A percentile compares a stretch with the other conserved stretches of the same genome.
phyloP scores from a whole-genome alignment of 1,140 invertebrate species.

The Conopomorpha cramerella region DNA sequence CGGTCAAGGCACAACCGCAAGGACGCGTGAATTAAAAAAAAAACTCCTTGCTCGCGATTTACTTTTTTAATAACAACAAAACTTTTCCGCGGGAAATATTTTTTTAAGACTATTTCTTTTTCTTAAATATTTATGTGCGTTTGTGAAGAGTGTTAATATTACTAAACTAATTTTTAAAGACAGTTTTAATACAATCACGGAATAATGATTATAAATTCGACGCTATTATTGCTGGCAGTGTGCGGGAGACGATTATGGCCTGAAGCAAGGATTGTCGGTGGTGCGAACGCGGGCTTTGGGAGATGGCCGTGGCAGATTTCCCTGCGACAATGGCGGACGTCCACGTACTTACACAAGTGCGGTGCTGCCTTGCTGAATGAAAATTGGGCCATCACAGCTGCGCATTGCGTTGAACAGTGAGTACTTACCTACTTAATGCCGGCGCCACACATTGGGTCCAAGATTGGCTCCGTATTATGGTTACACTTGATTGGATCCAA shows the following conservation, averaged over 20 bases:
- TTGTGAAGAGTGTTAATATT: too few relatives aligned
- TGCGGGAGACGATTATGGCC: constrained; percentile 84
- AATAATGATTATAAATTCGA: constrained; percentile 61
- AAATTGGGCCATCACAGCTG: constrained; percentile 96
- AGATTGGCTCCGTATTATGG: too few relatives aligned
- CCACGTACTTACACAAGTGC: constrained; percentile 91
- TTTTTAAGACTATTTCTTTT: too few relatives aligned
- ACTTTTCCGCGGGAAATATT: background rate
- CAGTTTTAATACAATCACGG: background rate
- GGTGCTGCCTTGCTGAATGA: constrained; percentile 92
- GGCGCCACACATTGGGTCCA: constrained; percentile 1
- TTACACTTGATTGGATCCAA: too few relatives aligned
- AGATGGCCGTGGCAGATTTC: constrained; percentile 95
- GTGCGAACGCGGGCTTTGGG: constrained; percentile 79
- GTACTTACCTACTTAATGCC: constrained; percentile 14
- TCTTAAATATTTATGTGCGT: too few relatives aligned
- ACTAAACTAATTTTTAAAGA: constrained; percentile 5
- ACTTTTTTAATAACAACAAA: background rate
- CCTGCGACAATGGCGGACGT: constrained; percentile 85
- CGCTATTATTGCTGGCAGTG: constrained; percentile 69
- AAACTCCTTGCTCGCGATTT: background rate
- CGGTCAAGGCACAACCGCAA: constrained; percentile 34
- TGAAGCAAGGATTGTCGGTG: constrained; percentile 82
- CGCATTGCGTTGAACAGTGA: constrained; percentile 95
- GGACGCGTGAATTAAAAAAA: constrained; percentile 17